phyloP scores from a whole-genome alignment of 1,140 invertebrate genomes.

The Uloborus diversus region DNA sequence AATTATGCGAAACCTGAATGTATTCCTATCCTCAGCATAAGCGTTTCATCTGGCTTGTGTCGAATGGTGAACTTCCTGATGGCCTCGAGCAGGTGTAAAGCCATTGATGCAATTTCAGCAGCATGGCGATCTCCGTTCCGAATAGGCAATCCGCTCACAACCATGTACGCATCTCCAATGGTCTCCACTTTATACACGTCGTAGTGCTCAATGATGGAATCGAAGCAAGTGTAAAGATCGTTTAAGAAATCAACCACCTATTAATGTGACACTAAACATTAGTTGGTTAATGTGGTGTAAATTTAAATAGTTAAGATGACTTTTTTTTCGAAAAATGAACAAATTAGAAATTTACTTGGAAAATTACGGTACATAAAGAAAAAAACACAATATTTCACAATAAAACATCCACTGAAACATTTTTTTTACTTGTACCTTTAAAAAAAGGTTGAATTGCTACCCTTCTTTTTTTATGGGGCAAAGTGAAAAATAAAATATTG shows the following conservation, averaged over 20 bases:
- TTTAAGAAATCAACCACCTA: slow-evolving; percentile 88
- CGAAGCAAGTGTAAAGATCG: slow-evolving; percentile 92
- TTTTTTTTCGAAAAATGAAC: too few relatives aligned
- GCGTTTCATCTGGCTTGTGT: slow-evolving; percentile 88
- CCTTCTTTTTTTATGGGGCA: too few relatives aligned
- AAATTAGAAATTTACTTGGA: too few relatives aligned
- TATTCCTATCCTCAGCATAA: slow-evolving; percentile 94
- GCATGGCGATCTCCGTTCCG: slow-evolving; percentile 90
- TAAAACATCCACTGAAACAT: too few relatives aligned
- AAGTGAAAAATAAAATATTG: too few relatives aligned
- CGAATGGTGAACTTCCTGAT: slow-evolving; percentile 90
- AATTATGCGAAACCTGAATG: too few relatives aligned
- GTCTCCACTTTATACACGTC: slow-evolving; percentile 87
- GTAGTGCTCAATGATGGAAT: slow-evolving; percentile 88
- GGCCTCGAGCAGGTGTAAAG: slow-evolving; percentile 86
- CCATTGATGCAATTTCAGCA: slow-evolving; percentile 96
- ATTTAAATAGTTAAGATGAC: background rate
- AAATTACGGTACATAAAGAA: too few relatives aligned
- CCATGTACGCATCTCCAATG: slow-evolving; percentile 71
- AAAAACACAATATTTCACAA: too few relatives aligned
- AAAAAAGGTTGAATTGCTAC: too few relatives aligned
- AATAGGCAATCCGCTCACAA: slow-evolving; percentile 86
- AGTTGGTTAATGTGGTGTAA: slow-evolving; percentile 55
- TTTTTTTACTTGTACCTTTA: too few relatives aligned
- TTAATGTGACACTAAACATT: slow-evolving; percentile 63